Evolutionary conservation across 2,888 invertebrate species (phyloP).

Genomic region (Orchestes rusci): DNA sequence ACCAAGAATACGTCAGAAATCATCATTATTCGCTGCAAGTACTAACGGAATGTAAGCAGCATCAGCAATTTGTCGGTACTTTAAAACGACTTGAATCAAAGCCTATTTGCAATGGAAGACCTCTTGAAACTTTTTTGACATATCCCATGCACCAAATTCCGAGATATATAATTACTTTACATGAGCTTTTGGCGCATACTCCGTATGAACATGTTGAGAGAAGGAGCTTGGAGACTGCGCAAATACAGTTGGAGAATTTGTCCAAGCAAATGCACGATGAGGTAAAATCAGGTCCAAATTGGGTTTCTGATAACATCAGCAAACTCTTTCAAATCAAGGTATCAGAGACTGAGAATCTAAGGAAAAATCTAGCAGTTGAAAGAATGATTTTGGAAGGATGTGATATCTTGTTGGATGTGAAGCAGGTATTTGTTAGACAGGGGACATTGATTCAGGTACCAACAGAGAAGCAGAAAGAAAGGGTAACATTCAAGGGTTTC

Average conservation of each 20-base stretch:
- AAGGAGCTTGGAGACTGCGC: slow-evolving; percentile 79
- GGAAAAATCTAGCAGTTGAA: slow-evolving; percentile 87
- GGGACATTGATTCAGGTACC: slow-evolving; percentile 72
- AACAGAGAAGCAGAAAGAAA: slow-evolving; percentile 51
- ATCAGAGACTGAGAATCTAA: slow-evolving; percentile 85
- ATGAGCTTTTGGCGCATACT: slow-evolving; percentile 85
- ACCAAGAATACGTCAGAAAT: slow-evolving; percentile 91
- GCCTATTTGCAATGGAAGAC: slow-evolving; percentile 74
- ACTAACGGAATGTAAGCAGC: slow-evolving; percentile 86
- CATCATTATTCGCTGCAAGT: slow-evolving; percentile 91
- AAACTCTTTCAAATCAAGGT: no score
- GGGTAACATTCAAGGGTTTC: slow-evolving; percentile 55
- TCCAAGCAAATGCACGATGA: slow-evolving; percentile 85
- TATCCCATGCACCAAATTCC: slow-evolving; percentile 96
- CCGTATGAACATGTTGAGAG: slow-evolving; percentile 91
- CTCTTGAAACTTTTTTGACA: slow-evolving; percentile 81
- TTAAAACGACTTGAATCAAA: slow-evolving; percentile 78
- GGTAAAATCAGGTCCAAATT: slow-evolving; percentile 46
- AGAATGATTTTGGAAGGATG: slow-evolving; percentile 92
- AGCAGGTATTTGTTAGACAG: slow-evolving; percentile 89
- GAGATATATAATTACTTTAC: slow-evolving; percentile 84
- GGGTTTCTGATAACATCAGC: no score
- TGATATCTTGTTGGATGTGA: slow-evolving; percentile 85
- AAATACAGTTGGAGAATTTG: slow-evolving; percentile 79
- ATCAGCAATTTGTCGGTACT: slow-evolving; percentile 68